Percentiles rank a stretch among this genome's conserved stretches.
Conservation (phyloP, 2,797 vertebrate species). For the Acestrorhynchus altus region DNA sequence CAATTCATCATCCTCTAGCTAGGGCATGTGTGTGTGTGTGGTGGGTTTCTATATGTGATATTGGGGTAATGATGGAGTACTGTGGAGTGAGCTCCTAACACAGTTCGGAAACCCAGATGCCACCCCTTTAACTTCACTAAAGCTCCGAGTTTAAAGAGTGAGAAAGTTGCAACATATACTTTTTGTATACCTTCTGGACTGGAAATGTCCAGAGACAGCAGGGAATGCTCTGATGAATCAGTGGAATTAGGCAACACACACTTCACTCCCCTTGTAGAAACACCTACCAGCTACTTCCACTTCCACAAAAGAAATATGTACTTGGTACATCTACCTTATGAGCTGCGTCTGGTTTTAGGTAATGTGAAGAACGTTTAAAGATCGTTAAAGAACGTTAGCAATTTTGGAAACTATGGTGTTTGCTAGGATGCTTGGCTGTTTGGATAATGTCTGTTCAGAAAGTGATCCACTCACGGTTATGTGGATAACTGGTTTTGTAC, state of each 20-base stretch:
- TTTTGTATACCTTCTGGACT: background rate
- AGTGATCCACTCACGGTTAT: too few species aligned
- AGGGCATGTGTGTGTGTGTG: constrained; percentile 44
- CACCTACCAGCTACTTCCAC: too few species aligned
- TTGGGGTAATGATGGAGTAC: constrained; percentile 57
- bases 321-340: too few species aligned
- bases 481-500: too few species aligned
- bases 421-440: too few species aligned
- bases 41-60: constrained; percentile 47
- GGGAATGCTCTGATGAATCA: background rate
- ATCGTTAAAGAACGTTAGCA: too few species aligned
- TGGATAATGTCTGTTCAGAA: too few species aligned
- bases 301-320: too few species aligned
- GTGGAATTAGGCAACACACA: background rate
- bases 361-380: too few species aligned
- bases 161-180: background rate
- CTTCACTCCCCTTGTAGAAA: background rate
- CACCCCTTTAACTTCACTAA: constrained; percentile 48
- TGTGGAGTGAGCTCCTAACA: constrained; percentile 54
- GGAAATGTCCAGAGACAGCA: background rate
- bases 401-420: too few species aligned
- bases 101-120: constrained; percentile 48
- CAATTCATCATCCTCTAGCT: constrained; percentile 58
- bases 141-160: constrained; percentile 13
- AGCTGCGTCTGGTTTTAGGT: too few species aligned